Conservation (phyloP, 2,888 invertebrate genomes). For the Kuschelorhynchus macadamiae region DNA sequence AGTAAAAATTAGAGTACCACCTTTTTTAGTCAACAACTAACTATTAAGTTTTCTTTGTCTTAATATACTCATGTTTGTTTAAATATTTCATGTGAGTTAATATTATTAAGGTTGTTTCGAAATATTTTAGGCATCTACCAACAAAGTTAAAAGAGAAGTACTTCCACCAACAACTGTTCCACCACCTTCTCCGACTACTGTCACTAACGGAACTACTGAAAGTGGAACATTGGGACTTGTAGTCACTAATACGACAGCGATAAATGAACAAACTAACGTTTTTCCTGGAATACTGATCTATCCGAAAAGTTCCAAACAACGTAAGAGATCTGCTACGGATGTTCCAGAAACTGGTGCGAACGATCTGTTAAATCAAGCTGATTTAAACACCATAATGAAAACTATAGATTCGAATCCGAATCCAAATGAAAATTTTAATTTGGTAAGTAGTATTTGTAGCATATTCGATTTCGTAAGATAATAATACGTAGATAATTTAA, state of each 20-base stretch:
- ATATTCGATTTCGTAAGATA: too few relatives aligned
- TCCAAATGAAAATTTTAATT: constrained; percentile 12
- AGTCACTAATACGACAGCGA: constrained; percentile 6
- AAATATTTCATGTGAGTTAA: too few relatives aligned
- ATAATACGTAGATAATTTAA: too few relatives aligned
- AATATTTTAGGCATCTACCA: not conserved
- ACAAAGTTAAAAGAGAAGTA: constrained; percentile 24
- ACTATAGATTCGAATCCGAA: constrained; percentile 6
- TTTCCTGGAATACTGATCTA: constrained; percentile 55
- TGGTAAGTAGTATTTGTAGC: constrained; percentile 9
- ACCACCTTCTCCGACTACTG: not conserved
- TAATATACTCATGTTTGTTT: too few relatives aligned
- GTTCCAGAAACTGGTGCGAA: not conserved
- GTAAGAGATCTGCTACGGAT: constrained; percentile 17
- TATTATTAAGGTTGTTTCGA: too few relatives aligned
- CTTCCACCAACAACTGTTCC: not conserved
- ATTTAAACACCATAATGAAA: constrained; percentile 8
- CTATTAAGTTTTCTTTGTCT: too few relatives aligned
- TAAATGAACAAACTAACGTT: constrained; percentile 28
- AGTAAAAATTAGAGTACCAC: too few relatives aligned
- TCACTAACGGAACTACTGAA: not conserved
- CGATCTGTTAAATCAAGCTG: constrained; percentile 17
- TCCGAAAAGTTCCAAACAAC: constrained; percentile 36
- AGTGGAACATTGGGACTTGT: constrained; percentile 17
- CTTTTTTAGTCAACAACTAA: too few relatives aligned